phyloP scores from a whole-genome alignment of 35 echinoderm and acorn worm genomes.

The Strongylocentrotus purpuratus region DNA sequence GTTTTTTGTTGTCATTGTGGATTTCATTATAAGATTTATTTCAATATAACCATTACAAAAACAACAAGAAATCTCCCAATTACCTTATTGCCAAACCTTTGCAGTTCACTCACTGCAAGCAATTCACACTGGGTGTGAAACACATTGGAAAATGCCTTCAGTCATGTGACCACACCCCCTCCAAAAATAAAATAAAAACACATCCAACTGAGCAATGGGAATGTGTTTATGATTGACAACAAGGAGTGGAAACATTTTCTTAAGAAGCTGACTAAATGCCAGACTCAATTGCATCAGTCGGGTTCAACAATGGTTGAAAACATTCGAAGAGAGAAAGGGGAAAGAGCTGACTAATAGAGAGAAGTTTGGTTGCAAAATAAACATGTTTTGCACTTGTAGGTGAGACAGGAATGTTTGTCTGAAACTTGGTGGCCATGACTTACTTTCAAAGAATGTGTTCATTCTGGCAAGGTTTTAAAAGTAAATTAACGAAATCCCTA shows the following conservation, averaged over 20 bases:
- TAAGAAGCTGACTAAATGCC: background rate
- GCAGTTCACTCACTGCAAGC: too few species aligned
- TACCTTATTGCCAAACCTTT: too few species aligned
- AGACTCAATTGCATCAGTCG: background rate
- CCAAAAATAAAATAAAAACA: background rate
- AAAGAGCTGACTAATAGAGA: too few species aligned
- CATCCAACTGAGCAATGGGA: background rate
- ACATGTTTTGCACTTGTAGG: too few species aligned
- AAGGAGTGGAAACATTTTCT: conserved; percentile 7
- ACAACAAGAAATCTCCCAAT: too few species aligned
- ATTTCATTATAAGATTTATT: too few species aligned
- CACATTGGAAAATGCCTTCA: background rate
- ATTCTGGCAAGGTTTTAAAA: background rate
- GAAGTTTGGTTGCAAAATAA: too few species aligned
- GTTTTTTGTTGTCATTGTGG: too few species aligned
- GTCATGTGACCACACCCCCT: background rate
- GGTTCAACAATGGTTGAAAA: background rate
- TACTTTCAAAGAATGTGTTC: background rate
- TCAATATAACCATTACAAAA: too few species aligned
- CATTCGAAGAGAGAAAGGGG: background rate
- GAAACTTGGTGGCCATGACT: background rate
- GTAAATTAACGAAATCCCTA: background rate
- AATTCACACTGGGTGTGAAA: too few species aligned
- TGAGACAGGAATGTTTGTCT: background rate
- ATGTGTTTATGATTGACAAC: background rate